Conservation (phyloP, 2,113 vertebrate species). For the Axis porcinus region DNA sequence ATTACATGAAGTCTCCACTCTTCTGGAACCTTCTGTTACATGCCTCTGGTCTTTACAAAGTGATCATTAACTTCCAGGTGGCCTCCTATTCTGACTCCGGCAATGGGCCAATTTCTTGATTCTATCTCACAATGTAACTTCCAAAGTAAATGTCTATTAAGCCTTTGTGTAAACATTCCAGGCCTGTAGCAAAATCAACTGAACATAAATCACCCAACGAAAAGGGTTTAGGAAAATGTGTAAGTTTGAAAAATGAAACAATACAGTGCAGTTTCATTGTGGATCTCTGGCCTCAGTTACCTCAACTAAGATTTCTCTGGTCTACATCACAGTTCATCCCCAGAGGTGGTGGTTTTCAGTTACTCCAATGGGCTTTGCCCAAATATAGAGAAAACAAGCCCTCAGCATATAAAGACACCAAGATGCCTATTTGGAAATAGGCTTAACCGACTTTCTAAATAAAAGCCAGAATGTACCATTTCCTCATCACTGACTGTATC, state of each 20-base stretch:
- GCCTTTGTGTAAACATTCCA: conserved; percentile 74
- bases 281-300: conserved; percentile 54
- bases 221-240: conserved; percentile 55
- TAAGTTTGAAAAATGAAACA: conserved; percentile 70
- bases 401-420: background rate
- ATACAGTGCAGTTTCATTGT: conserved; percentile 55
- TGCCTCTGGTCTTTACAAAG: conserved; percentile 64
- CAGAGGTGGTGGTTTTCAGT: conserved; percentile 39
- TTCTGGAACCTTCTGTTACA: conserved; percentile 54
- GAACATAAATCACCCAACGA: conserved; percentile 71
- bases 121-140: conserved; percentile 75
- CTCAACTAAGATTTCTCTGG: conserved; percentile 51
- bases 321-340: conserved; percentile 56
- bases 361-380: conserved; percentile 50
- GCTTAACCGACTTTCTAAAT: conserved; percentile 25
- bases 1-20: conserved; percentile 28
- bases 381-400: conserved; percentile 72
- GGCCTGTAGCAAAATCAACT: conserved; percentile 70
- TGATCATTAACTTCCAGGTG: conserved; percentile 73
- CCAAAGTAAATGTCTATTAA: conserved; percentile 77
- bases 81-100: conserved; percentile 66
- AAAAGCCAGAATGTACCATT: conserved; percentile 33
- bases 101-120: conserved; percentile 71
- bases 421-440: conserved; percentile 53
- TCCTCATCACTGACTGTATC: conserved; percentile 12